phyloP scores from a whole-genome alignment of 2,888 invertebrate species.

The Yponomeuta plumbellus region DNA sequence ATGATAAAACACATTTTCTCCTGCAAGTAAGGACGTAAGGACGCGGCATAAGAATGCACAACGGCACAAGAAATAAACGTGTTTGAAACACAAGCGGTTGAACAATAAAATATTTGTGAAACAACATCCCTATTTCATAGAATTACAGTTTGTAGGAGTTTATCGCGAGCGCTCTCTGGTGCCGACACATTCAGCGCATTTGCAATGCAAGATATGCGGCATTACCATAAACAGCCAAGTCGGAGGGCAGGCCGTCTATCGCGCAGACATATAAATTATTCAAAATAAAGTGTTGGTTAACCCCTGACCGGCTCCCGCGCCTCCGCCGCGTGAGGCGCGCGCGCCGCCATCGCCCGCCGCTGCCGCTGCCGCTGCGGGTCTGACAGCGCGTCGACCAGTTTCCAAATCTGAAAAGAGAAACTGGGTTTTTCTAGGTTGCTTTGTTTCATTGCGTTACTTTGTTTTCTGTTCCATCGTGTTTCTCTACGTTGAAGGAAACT shows the following conservation, averaged over 20 bases:
- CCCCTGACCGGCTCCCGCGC: slow-evolving; percentile 58
- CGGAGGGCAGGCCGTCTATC: slow-evolving; percentile 74
- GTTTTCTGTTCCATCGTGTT: no score
- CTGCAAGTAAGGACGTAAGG: not conserved
- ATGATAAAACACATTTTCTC: not conserved
- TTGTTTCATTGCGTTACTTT: not conserved
- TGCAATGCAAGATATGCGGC: slow-evolving; percentile 74
- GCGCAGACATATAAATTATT: slow-evolving; percentile 75
- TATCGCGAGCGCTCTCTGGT: slow-evolving; percentile 58
- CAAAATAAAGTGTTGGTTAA: slow-evolving; percentile 78
- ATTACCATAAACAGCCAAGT: slow-evolving; percentile 75
- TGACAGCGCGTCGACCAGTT: not conserved
- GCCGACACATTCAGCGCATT: slow-evolving; percentile 73
- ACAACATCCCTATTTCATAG: slow-evolving; percentile 40
- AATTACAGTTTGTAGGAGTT: slow-evolving; percentile 33
- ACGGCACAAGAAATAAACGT: slow-evolving; percentile 15
- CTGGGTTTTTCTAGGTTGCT: not conserved
- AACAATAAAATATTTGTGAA: slow-evolving; percentile 41
- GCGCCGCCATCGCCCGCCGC: not conserved
- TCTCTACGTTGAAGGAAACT: no score
- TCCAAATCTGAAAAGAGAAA: slow-evolving; percentile 1
- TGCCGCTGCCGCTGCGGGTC: not conserved
- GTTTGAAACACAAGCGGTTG: slow-evolving; percentile 21
- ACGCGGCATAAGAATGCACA: slow-evolving; percentile 9
- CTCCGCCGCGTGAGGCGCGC: slow-evolving; percentile 19